Evolutionary conservation across 1,140 invertebrate species (phyloP).

Genomic region (Saccostrea glomerata): DNA sequence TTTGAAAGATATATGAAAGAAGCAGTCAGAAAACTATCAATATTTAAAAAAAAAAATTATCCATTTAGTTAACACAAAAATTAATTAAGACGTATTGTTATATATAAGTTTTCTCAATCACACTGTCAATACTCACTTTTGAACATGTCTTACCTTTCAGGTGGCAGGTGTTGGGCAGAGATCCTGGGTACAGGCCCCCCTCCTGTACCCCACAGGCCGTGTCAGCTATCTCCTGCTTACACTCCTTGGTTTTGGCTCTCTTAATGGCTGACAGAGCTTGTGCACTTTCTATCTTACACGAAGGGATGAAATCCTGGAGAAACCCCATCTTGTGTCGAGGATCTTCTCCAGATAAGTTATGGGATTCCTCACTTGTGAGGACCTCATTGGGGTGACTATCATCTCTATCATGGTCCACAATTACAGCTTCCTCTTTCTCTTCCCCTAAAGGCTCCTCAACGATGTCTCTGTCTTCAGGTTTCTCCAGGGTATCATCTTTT

Average conservation of each 20-base stretch:
- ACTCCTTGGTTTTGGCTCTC: not conserved
- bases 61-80: too few relatives aligned
- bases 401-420: not conserved
- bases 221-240: constrained; percentile 14
- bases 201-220: not conserved
- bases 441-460: not conserved
- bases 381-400: not conserved
- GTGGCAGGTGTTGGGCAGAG: constrained; percentile 10
- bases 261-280: not conserved
- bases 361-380: not conserved
- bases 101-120: too few relatives aligned
- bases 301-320: not conserved
- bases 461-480: not conserved
- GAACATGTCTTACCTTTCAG: not conserved
- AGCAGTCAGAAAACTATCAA: too few relatives aligned
- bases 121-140: too few relatives aligned
- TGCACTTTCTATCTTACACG: not conserved
- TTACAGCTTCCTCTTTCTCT: not conserved
- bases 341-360: not conserved
- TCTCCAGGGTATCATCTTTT: not conserved
- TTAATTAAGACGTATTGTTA: too few relatives aligned
- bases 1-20: too few relatives aligned
- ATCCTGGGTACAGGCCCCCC: not conserved
- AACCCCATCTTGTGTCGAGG: not conserved
- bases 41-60: too few relatives aligned